These are phyloP conservation scores for Exocentrus adspersus DNA, from an alignment of 2,888 invertebrate genomes.

Conservation along the genomic window DNA sequence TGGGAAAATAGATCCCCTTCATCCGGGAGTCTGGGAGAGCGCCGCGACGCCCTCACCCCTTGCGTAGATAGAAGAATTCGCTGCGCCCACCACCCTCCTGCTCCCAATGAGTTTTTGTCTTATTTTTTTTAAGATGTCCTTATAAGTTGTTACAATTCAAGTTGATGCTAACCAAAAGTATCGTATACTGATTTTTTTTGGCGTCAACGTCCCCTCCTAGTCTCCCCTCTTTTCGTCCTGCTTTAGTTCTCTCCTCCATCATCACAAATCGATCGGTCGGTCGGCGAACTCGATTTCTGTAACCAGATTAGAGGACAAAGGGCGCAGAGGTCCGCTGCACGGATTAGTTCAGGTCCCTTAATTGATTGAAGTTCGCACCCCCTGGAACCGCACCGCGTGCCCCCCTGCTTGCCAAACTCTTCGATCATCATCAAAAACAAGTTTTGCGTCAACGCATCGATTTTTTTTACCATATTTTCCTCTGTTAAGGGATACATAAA, in stretches of 20 bases:
- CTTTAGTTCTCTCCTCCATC: conserved; percentile 32
- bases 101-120: no score
- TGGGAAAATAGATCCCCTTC: conserved; percentile 52
- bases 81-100: conserved; percentile 31
- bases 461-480: no score
- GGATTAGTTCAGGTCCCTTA: conserved; percentile 42
- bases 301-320: conserved; percentile 59
- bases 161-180: no score
- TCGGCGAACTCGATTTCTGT: conserved; percentile 54
- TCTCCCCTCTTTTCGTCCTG: no score
- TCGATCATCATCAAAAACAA: conserved; percentile 33
- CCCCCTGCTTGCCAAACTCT: conserved; percentile 15
- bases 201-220: no score
- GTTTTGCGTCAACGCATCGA: background rate
- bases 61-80: conserved; percentile 20
- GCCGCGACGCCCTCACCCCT: conserved; percentile 32
- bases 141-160: no score
- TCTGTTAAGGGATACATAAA: no score
- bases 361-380: conserved; percentile 41
- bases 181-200: no score
- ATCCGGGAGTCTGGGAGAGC: conserved; percentile 38
- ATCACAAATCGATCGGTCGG: conserved; percentile 43
- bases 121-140: no score
- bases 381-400: conserved; percentile 27
- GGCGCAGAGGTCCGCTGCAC: conserved; percentile 41